These are phyloP conservation scores for Aspidoscelis tigris DNA, from an alignment of 2,113 vertebrate species.

Conservation along the genomic window DNA sequence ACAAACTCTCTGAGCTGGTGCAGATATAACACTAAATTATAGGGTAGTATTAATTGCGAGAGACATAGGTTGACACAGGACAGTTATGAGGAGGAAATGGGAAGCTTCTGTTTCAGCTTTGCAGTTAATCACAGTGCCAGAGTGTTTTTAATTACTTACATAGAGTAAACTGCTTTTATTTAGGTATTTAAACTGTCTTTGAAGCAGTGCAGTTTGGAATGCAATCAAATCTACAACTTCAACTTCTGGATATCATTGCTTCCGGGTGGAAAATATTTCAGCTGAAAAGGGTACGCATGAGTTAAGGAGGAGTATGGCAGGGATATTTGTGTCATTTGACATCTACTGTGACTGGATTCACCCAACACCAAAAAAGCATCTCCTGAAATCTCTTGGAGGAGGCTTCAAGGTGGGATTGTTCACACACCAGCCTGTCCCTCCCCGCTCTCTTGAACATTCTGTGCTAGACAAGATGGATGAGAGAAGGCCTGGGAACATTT, in stretches of 20 bases:
- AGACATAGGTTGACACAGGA: not conserved
- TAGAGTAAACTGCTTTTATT: not conserved
- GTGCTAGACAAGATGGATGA: too few species aligned
- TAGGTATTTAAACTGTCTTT: not conserved
- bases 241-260: not conserved
- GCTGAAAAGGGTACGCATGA: not conserved
- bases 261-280: not conserved
- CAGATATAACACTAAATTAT: not conserved
- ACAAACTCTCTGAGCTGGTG: not conserved
- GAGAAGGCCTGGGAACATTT: too few species aligned
- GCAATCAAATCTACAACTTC: not conserved
- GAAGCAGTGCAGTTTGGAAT: not conserved
- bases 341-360: too few species aligned
- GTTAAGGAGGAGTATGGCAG: not conserved
- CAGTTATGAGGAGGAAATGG: not conserved
- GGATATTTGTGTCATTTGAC: not conserved
- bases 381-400: not conserved
- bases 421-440: too few species aligned
- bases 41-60: not conserved
- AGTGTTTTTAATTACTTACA: not conserved
- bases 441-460: too few species aligned
- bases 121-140: not conserved
- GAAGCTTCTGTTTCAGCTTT: not conserved
- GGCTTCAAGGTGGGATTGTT: not conserved
- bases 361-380: too few species aligned